These are phyloP conservation scores for Oenanthe oenanthe DNA, from an alignment of 2,113 vertebrate genomes.

Conservation along the genomic window DNA sequence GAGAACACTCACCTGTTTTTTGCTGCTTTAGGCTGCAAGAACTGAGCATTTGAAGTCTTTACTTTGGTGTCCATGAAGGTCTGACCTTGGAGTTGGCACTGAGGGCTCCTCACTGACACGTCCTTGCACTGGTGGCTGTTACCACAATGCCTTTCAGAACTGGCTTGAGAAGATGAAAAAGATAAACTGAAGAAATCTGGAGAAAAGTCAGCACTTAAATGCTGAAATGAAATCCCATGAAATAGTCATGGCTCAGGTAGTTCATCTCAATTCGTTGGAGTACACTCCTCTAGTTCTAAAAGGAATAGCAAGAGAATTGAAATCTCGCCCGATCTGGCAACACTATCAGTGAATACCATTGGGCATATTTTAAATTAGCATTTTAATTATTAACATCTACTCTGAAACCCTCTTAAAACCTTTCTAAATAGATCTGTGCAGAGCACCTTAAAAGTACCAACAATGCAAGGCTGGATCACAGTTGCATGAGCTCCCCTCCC, in stretches of 20 bases:
- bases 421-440: not conserved
- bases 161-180: not conserved
- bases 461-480: not conserved
- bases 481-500: not conserved
- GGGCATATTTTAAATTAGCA: constrained; percentile 12
- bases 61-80: not conserved
- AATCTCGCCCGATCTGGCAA: not conserved
- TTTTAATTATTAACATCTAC: constrained; percentile 20
- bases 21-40: not conserved
- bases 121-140: not conserved
- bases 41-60: not conserved
- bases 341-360: not conserved
- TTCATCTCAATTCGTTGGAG: not conserved
- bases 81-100: not conserved
- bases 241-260: not conserved
- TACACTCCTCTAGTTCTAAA: not conserved
- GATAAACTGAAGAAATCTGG: not conserved
- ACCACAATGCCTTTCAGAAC: not conserved
- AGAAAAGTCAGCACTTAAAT: not conserved
- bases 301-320: not conserved
- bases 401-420: not conserved
- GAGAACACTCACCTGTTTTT: not conserved
- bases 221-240: not conserved
- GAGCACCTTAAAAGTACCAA: not conserved
- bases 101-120: not conserved